Percentiles rank a stretch among this genome's conserved stretches.
Conservation (phyloP, 1,140 invertebrate species). For the Ceratoteleas bidentatus region DNA sequence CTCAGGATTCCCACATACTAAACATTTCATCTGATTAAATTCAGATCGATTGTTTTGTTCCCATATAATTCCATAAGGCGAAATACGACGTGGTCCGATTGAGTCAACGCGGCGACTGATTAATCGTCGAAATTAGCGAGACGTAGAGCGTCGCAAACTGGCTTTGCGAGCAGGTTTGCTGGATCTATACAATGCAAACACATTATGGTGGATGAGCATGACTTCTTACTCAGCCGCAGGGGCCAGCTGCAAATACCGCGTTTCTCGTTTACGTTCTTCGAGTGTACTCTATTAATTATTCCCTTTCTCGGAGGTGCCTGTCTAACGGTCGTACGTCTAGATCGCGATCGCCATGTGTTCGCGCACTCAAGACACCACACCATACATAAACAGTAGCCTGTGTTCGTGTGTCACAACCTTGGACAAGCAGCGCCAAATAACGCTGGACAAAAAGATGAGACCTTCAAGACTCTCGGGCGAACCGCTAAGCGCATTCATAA, state of each 20-base stretch:
- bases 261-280: conserved; percentile 57
- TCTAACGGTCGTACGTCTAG: conserved; percentile 59
- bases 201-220: conserved; percentile 62
- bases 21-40: too few species aligned
- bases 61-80: too few species aligned
- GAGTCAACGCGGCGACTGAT: conserved; percentile 18
- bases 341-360: conserved; percentile 61
- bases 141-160: conserved; percentile 17
- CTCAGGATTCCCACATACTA: too few species aligned
- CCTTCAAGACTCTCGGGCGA: conserved; percentile 30
- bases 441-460: conserved; percentile 42
- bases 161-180: conserved; percentile 12
- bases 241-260: conserved; percentile 72
- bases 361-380: conserved; percentile 50
- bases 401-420: conserved; percentile 44
- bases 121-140: conserved; percentile 44
- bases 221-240: conserved; percentile 67
- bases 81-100: background rate
- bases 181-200: conserved; percentile 52
- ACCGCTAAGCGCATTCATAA: conserved; percentile 26
- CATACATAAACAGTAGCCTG: conserved; percentile 52
- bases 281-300: conserved; percentile 69
- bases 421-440: conserved; percentile 40
- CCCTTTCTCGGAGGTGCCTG: conserved; percentile 60
- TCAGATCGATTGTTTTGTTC: too few species aligned